A percentile compares a stretch with the other conserved stretches of the same genome.
Conservation (phyloP, 2,888 invertebrate genomes). For the Caenorhabditis doughertyi region DNA sequence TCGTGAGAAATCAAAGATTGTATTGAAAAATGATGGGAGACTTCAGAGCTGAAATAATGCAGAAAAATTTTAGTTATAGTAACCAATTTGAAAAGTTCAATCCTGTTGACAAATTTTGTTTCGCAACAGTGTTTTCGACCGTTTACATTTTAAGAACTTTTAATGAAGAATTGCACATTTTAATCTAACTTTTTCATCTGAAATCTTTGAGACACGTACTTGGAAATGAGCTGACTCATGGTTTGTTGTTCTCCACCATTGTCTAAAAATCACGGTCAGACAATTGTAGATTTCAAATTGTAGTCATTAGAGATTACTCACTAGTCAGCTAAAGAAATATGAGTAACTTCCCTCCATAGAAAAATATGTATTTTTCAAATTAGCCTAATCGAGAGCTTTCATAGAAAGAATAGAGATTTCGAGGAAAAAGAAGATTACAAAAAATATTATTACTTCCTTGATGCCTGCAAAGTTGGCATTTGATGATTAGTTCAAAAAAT, state of each 20-base stretch:
- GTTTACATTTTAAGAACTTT: no score
- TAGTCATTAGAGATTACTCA: not conserved
- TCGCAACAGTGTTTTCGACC: no score
- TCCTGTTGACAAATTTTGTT: no score
- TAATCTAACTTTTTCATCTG: conserved; percentile 1
- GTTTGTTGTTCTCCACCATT: conserved; percentile 18
- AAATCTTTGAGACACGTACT: conserved; percentile 6
- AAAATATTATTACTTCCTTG: conserved; percentile 4
- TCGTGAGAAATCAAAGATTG: conserved; percentile 8
- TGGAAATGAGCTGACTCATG: conserved; percentile 1
- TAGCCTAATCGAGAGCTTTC: not conserved
- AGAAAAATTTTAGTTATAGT: no score
- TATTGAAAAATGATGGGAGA: not conserved
- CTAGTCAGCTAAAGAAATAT: not conserved
- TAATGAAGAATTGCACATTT: no score
- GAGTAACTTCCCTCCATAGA: not conserved
- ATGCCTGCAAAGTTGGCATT: not conserved
- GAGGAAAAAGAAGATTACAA: not conserved
- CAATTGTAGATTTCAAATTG: not conserved
- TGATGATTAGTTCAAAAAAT: not conserved
- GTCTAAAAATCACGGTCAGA: not conserved
- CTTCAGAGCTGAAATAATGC: no score
- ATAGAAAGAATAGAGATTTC: not conserved
- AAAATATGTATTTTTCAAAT: not conserved
- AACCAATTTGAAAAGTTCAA: no score